Percentiles rank a stretch among this genome's conserved stretches.
Evolutionary conservation across 92 coral and sea anemone genomes (phyloP).

Genomic region (Zoanthus sansibaricus): DNA sequence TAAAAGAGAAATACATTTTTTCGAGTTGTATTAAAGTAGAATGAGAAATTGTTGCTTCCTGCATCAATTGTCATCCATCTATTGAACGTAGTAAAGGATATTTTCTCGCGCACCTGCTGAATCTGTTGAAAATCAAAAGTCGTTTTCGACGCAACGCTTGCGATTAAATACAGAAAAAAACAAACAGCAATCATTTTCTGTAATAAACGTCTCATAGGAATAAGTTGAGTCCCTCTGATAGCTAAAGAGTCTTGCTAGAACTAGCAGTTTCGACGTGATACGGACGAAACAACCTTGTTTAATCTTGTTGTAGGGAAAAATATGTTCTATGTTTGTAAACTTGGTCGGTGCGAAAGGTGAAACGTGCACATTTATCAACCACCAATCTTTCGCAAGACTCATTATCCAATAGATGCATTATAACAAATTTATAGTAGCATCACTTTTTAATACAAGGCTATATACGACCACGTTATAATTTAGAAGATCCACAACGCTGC

Average conservation of each 20-base stretch:
- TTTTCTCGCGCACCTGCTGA: neutral
- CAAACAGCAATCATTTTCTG: neutral
- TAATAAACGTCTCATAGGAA: neutral
- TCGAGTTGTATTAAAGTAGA: constrained; percentile 11
- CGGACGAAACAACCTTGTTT: neutral
- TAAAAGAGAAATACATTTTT: constrained; percentile 21
- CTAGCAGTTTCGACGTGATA: neutral
- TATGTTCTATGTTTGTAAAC: neutral
- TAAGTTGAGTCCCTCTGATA: neutral
- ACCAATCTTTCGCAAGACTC: constrained; percentile 17
- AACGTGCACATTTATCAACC: constrained; percentile 32
- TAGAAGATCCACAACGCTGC: constrained; percentile 5
- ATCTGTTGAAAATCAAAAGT: neutral
- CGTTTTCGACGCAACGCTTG: constrained; percentile 22
- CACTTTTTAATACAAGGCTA: neutral
- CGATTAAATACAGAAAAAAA: neutral
- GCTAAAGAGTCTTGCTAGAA: neutral
- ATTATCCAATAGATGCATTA: constrained; percentile 14
- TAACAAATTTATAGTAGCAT: neutral
- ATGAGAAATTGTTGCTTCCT: neutral
- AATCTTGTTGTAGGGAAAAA: constrained; percentile 1
- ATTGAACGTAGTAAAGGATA: constrained; percentile 1
- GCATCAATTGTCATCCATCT: neutral
- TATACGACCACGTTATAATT: neutral
- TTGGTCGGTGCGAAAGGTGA: constrained; percentile 2